Evolutionary conservation across 2,888 invertebrate species (phyloP), one percentile per base, ranked within the genome.

Genomic region (Kuschelorhynchus macadamiae): DNA sequence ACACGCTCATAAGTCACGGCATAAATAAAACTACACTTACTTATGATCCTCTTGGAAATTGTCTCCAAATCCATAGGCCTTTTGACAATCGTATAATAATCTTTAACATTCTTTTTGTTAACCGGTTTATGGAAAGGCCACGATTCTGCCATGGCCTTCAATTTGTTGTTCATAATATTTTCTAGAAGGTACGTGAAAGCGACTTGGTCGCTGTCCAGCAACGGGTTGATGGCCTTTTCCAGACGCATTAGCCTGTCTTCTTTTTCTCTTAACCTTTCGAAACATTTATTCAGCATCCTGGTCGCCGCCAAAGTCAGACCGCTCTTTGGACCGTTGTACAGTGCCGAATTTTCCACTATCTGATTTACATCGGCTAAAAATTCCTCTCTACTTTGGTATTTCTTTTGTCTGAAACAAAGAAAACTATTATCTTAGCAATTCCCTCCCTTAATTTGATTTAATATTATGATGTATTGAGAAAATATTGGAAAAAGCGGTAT

Each of bases 121-220:
- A 99, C 99, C 0, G 98, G 98, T 78, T 96, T 95, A 63, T 96
- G 88, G 89, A 99, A 99, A 0, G 97, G 96, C 93, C 96, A 97
- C 16, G 97, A 94, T 80, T 96, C 96, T 0, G 92, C 89, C 89
- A 95, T 91, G 0, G 91, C 86, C 81, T 96, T 97, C 73, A 98
- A 84, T 81, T 94, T 94, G 11, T 94, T 92, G 59, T 93, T 93
- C 46, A 98, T 87, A 33, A 96, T 90, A 79, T 93, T 95, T 72
- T 96, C 95, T 53, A 98, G 87, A 72, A 98, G 96, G 80, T 93
- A 98, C 0, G 96, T 95, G 60, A 98, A 86, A 0, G 97, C 97
- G 57, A 97, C 95, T 86, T 96, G 96, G 84, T 98, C 98, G 81
- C 98, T 92, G 78, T 98, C 98, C 33, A 99, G 86, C 52, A 99